Conservation (phyloP, 2,113 vertebrate species). For the Podarcis cretensis region DNA sequence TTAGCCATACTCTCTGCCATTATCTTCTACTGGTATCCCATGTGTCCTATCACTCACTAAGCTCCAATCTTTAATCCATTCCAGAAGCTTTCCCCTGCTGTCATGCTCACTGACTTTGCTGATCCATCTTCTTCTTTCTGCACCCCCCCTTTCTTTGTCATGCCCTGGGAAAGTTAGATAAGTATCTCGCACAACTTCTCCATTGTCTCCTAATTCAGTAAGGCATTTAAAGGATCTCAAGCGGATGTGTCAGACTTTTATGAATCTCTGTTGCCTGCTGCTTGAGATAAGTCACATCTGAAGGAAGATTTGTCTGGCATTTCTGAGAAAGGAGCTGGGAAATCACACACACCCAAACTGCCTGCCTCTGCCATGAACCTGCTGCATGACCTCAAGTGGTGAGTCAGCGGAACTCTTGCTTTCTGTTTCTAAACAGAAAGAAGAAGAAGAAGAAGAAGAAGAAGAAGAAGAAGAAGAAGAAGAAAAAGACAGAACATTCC, state of each 20-base stretch:
- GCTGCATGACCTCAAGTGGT: conserved; percentile 10
- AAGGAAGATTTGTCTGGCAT: conserved; percentile 34
- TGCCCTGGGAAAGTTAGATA: conserved; percentile 39
- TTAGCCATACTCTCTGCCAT: conserved; percentile 32
- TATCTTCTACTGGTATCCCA: conserved; percentile 46
- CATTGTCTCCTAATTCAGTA: conserved; percentile 30
- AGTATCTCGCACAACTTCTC: conserved; percentile 39
- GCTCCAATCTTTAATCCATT: conserved; percentile 61
- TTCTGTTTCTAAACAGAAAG: neutral
- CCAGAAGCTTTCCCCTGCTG: conserved; percentile 39
- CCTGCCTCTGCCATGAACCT: conserved; percentile 3
- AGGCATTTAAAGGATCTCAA: conserved; percentile 45
- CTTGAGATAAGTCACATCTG: neutral
- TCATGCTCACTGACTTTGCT: conserved; percentile 37
- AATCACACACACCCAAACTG: neutral
- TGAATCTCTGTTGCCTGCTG: conserved; percentile 27
- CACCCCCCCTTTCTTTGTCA: conserved; percentile 12
- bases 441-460: no score
- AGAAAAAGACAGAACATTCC: neutral
- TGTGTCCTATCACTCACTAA: conserved; percentile 37
- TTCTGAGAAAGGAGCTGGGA: conserved; percentile 26
- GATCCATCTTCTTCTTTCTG: conserved; percentile 50
- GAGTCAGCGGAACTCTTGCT: neutral
- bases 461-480: no score
- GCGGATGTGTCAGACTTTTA: neutral